These are phyloP conservation scores for Gonatopus flavifemur DNA, from an alignment of 1,140 invertebrate genomes.

Conservation along the genomic window DNA sequence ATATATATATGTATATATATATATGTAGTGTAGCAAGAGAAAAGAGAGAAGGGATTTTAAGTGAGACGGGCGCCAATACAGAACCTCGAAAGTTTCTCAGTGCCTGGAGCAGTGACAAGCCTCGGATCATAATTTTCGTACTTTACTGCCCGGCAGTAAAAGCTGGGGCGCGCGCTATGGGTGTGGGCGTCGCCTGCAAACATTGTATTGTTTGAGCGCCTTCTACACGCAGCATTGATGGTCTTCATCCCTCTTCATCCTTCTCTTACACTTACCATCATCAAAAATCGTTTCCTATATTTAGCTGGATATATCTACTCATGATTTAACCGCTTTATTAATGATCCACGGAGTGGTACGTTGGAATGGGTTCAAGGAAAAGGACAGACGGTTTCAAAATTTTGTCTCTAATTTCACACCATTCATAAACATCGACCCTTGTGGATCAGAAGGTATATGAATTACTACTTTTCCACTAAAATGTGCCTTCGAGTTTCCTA, in stretches of 20 bases:
- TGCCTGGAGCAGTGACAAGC: slow-evolving; percentile 47
- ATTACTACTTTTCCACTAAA: no score
- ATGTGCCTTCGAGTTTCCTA: no score
- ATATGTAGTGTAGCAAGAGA: no score
- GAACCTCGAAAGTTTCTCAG: slow-evolving; percentile 25
- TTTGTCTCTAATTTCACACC: no score
- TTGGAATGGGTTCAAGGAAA: no score
- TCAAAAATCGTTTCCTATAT: slow-evolving; percentile 38
- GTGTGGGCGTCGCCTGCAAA: slow-evolving; percentile 47
- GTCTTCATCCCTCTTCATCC: not conserved
- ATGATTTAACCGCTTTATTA: no score
- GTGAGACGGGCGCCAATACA: slow-evolving; percentile 1
- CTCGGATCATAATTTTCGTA: slow-evolving; percentile 47
- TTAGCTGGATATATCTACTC: slow-evolving; percentile 19
- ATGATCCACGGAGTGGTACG: no score
- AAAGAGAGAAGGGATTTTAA: not conserved
- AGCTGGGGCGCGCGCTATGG: slow-evolving; percentile 33
- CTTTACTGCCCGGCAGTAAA: slow-evolving; percentile 47
- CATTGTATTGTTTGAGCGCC: slow-evolving; percentile 43
- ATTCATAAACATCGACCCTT: no score
- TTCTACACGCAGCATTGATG: slow-evolving; percentile 32
- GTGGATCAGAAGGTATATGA: no score
- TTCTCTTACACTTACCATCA: slow-evolving; percentile 1
- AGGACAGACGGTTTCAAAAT: no score
- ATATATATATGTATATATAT: no score